Evolutionary conservation across 1,140 invertebrate genomes (phyloP), one percentile per base, ranked within the genome.

Genomic region (Polyergus mexicanus): DNA sequence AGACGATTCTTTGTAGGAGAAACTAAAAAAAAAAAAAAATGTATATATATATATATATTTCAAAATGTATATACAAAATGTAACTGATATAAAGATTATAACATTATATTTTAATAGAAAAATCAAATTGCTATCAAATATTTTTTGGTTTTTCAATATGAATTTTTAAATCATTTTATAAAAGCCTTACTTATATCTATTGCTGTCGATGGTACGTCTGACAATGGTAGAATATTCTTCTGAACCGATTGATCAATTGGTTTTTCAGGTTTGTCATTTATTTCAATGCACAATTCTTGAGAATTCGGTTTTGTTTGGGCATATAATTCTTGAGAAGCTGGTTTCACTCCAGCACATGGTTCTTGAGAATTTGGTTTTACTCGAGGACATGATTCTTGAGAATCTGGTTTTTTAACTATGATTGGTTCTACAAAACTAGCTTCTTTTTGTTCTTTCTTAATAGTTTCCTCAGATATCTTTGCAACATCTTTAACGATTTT

Each of bases 1-100:
- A 92, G 77, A 13, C 94, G 91, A 81, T 87, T 93, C 84, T 94
- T 94, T 78, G 84, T 68, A 47, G 88, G 85, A 58, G 89, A 91
- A 62, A 38, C 92, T 92, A 10, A 44, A 28, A 86, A 71, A 68
- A 72, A 54, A 84, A 74, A 76, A 54, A 41, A n/a, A n/a, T n/a
- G n/a, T 83, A 72, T 32, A 54, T 56, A 74, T 25, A 65, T 41
- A 76, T 58, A 22, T 22, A 51, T 38, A 44, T 32, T 51, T 51
- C 13, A 41, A 35, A 56, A 74, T 41, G 13, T 8, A 72, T 63
- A 62, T 83, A n/a, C 16, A 51, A 5, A 19, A 19, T 51, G 47
- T 51, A 16, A 19, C 16, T 51, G 16, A 51, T 19, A 51, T 0
- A 44, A 44, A 44, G 10, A 44, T 44, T 44, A 44, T 44, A 44